A percentile compares a stretch with the other conserved stretches of the same genome.
phyloP scores from a whole-genome alignment of 2,113 vertebrate species.

The Myiopsitta monachus region DNA sequence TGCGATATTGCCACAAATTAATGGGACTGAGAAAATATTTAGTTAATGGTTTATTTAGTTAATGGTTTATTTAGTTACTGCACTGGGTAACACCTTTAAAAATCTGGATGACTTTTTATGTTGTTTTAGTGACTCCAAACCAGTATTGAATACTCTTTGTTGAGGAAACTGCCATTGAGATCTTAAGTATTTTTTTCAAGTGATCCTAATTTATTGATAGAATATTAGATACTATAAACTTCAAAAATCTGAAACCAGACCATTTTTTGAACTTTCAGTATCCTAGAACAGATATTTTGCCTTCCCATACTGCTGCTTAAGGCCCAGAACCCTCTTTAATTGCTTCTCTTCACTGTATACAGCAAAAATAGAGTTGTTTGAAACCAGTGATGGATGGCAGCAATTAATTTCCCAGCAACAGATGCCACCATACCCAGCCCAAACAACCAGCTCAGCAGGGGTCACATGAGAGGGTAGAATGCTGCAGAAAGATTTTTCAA shows the following conservation, averaged over 20 bases:
- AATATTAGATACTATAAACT: neutral
- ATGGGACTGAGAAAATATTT: neutral
- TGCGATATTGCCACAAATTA: neutral
- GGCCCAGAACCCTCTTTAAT: neutral
- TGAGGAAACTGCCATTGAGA: neutral
- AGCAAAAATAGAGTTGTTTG: neutral
- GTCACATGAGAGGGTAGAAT: neutral
- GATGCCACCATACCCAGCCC: neutral
- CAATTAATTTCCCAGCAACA: neutral
- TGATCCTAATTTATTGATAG: neutral
- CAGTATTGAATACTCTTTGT: neutral
- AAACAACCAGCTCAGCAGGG: neutral
- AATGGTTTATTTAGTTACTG: neutral
- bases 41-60: neutral
- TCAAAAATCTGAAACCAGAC: neutral
- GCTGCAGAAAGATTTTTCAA: conserved; percentile 4
- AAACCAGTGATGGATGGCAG: neutral
- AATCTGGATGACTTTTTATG: neutral
- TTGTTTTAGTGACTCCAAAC: neutral
- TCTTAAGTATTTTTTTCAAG: neutral
- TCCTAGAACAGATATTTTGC: neutral
- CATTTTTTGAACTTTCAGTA: neutral
- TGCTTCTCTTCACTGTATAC: neutral
- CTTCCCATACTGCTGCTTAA: neutral
- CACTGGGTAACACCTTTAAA: neutral